Evolutionary conservation across 2,113 vertebrate species (phyloP).

Genomic region (Lipotes vexillifer): DNA sequence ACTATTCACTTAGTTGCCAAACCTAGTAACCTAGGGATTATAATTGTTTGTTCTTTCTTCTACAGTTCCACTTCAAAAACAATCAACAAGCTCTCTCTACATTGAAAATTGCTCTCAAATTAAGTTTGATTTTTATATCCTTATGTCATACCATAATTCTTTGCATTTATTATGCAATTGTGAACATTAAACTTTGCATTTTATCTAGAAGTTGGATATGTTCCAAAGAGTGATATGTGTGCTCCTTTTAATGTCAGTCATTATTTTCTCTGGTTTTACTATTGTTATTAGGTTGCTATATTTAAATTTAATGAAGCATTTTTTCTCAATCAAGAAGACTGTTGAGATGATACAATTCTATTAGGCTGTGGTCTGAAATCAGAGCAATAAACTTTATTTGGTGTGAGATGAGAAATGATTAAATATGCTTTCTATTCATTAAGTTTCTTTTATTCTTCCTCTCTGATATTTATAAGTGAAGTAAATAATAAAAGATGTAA

Average conservation of each 20-base stretch:
- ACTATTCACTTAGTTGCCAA: neutral
- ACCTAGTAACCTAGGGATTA: neutral
- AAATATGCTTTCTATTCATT: constrained; percentile 54
- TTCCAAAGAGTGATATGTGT: neutral
- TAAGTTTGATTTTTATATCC: neutral
- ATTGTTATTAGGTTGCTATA: constrained; percentile 61
- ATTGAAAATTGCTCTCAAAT: neutral
- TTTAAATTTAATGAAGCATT: constrained; percentile 73
- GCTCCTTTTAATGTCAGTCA: constrained; percentile 37
- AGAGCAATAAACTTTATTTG: constrained; percentile 66
- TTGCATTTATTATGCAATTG: neutral
- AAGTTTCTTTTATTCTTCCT: constrained; percentile 42
- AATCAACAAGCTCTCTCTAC: neutral
- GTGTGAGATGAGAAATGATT: constrained; percentile 63
- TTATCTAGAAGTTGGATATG: neutral
- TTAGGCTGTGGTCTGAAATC: constrained; percentile 48
- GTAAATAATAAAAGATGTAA: constrained; percentile 16
- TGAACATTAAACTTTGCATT: constrained; percentile 37
- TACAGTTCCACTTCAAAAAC: neutral
- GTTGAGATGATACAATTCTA: constrained; percentile 60
- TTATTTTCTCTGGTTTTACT: constrained; percentile 58
- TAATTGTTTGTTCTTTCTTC: constrained; percentile 1
- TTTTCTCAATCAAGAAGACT: constrained; percentile 66
- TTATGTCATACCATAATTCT: neutral
- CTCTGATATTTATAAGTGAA: constrained; percentile 44